These are phyloP conservation scores for Watsonalla binaria DNA, from an alignment of 2,888 invertebrate species.

Conservation along the genomic window DNA sequence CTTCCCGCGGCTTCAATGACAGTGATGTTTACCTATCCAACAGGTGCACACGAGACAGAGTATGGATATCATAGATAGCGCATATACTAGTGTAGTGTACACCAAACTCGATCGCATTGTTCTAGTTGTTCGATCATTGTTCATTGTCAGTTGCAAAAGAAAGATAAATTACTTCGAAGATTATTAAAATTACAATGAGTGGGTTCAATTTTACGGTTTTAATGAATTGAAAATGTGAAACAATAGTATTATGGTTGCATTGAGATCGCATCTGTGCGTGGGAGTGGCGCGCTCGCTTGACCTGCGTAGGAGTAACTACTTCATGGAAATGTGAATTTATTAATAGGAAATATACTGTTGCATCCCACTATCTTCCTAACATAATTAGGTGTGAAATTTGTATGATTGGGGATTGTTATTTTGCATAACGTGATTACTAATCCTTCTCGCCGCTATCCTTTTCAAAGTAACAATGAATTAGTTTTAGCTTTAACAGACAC, in stretches of 20 bases:
- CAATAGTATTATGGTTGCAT: slow-evolving; percentile 30
- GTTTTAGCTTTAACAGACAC: no score
- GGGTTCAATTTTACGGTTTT: slow-evolving; percentile 28
- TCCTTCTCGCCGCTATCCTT: no score
- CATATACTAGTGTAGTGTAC: no score
- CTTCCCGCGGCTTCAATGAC: no score
- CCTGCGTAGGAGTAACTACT: slow-evolving; percentile 18
- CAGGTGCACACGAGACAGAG: no score
- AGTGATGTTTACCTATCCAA: no score
- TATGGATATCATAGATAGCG: no score
- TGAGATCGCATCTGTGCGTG: slow-evolving; percentile 25
- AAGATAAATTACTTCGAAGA: slow-evolving; percentile 4
- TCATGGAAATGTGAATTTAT: neutral
- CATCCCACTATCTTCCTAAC: neutral
- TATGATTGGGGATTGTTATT: neutral
- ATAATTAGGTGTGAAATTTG: neutral
- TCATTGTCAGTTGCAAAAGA: neutral
- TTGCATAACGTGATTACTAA: no score
- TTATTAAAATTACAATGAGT: slow-evolving; percentile 16
- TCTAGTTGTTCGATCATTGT: neutral
- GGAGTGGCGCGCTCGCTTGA: slow-evolving; percentile 15
- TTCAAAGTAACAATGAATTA: no score
- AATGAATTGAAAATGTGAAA: slow-evolving; percentile 37
- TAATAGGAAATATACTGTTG: neutral
- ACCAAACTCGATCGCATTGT: no score